Evolutionary conservation across 2,113 vertebrate species (phyloP), one percentile per base, ranked within the genome.

Genomic region (Sterna hirundo): DNA sequence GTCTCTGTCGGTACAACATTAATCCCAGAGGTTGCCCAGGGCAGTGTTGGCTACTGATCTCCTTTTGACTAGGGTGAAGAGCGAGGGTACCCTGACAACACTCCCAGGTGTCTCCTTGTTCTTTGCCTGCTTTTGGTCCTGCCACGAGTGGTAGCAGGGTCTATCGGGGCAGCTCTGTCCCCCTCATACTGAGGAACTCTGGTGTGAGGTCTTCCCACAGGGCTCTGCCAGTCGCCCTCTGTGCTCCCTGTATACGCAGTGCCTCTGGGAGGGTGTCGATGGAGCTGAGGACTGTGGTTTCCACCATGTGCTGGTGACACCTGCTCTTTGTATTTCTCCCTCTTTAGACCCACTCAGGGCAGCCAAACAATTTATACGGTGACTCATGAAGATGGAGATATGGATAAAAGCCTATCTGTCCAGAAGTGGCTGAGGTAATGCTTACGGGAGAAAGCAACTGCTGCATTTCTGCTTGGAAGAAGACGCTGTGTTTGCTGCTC

Each of bases 351-450:
- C 2, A 3, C 62, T 90, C 58, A 55, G 68, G 46, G 54, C 46
- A 90, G 95, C 38, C 82, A 87, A 96, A 85, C 66, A 54, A 55
- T 92, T 93, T 81, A 38, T 66, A 51, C 2, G 2, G 55, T 94
- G 93, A 95, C 76, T 96, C 95, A 92, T 64, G 68, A 80, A 95
- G 96, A 95, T 66, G 46, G 69, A 95, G 83, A 81, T 91, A 68
- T 0, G 16, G 80, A 93, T 86, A 95, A 96, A 90, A 95, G 72
- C 61, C 72, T 65, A 62, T 95, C 86, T 94, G 86, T 77, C 86
- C 93, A 87, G 74, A 89, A 96, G 52, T 51, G 66, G 66, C 81
- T 97, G 93, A 95, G 81, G 77, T 93, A 95, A 95, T 92, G 93
- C 84, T 94, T 94, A 62, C 55, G 72, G 77, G 62, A 89, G 74